phyloP scores from a whole-genome alignment of 1,140 invertebrate species.

The Nasonia longicornis region DNA sequence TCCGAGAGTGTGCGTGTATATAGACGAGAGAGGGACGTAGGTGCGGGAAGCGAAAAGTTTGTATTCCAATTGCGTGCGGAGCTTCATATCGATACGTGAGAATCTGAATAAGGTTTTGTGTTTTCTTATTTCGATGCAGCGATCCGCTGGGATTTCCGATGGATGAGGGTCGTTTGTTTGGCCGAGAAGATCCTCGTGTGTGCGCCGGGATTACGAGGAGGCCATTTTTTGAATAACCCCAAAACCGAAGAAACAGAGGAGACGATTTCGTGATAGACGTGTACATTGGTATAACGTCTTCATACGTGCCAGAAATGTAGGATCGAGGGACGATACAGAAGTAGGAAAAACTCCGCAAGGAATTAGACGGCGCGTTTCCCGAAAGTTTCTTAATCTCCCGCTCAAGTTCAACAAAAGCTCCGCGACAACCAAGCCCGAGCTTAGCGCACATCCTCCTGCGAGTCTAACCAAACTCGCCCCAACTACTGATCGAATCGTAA shows the following conservation, averaged over 20 bases:
- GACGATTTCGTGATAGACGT: background rate
- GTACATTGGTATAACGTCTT: background rate
- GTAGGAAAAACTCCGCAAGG: background rate
- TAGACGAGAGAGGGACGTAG: background rate
- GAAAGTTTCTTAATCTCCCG: background rate
- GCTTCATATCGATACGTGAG: conserved; percentile 21
- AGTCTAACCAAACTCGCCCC: background rate
- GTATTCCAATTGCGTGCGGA: conserved; percentile 36
- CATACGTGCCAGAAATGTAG: background rate
- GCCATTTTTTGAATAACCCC: background rate
- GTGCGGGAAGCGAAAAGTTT: conserved; percentile 15
- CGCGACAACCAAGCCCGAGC: background rate
- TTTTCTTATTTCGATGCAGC: background rate
- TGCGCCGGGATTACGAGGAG: background rate
- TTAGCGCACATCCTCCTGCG: background rate
- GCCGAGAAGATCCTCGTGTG: background rate
- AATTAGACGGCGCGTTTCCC: background rate
- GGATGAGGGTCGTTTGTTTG: background rate
- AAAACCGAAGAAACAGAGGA: too few species aligned
- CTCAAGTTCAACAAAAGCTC: background rate
- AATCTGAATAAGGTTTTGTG: background rate
- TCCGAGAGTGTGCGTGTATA: background rate
- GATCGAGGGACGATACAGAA: background rate
- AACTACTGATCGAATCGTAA: background rate
- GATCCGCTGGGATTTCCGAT: background rate